phyloP scores from a whole-genome alignment of 30 jellyfish, hydroid and myxozoan species.

The Rhopilema esculentum region DNA sequence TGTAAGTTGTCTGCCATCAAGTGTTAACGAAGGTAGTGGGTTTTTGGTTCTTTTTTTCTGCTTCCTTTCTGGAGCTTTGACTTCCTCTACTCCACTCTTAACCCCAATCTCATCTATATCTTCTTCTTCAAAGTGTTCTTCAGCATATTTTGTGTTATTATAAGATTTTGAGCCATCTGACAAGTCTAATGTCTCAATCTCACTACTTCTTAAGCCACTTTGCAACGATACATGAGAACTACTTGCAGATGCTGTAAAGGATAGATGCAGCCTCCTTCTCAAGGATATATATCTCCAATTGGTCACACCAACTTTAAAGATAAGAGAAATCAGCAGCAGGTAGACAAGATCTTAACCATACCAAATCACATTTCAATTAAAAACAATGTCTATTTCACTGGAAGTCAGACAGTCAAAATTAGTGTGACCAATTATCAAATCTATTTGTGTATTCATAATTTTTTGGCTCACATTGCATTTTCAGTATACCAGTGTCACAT shows the following conservation, averaged over 20 bases:
- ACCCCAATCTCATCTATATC: constrained; percentile 10
- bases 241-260: background rate
- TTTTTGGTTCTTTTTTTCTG: constrained; percentile 38
- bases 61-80: constrained; percentile 11
- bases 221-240: background rate
- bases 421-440: too few relatives aligned
- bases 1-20: constrained; percentile 76
- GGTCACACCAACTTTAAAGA: background rate
- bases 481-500: too few relatives aligned
- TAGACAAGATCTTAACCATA: too few relatives aligned
- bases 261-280: background rate
- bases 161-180: background rate
- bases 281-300: background rate
- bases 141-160: constrained; percentile 11
- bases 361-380: too few relatives aligned
- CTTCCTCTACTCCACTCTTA: constrained; percentile 13
- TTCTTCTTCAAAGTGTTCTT: constrained; percentile 17
- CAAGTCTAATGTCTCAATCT: background rate
- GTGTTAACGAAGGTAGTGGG: constrained; percentile 47
- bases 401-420: too few relatives aligned
- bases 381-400: too few relatives aligned
- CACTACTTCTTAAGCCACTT: background rate
- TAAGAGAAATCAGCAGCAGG: too few relatives aligned
- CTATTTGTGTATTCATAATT: too few relatives aligned
- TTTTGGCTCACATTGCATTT: too few relatives aligned